A percentile compares a stretch with the other conserved stretches of the same genome.
Conservation (phyloP, 2,888 invertebrate genomes). For the Ecliptopera silaceata region DNA sequence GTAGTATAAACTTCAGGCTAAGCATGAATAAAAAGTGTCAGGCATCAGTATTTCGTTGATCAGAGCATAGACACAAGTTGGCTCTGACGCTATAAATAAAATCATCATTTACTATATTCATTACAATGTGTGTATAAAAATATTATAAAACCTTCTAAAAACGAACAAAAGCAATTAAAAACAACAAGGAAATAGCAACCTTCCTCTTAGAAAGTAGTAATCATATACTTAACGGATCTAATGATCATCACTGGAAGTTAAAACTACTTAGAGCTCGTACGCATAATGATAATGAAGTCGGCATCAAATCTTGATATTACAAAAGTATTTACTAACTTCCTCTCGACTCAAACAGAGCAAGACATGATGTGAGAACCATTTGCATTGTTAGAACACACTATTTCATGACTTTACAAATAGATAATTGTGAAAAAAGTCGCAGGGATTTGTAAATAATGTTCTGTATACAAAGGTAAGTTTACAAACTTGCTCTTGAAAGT, state of each 20-base stretch:
- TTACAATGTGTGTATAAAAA: too few species aligned
- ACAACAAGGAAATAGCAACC: background rate
- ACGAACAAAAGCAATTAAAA: too few species aligned
- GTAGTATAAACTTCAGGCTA: too few species aligned
- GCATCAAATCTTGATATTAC: slow-evolving; percentile 19
- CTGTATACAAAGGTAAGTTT: background rate
- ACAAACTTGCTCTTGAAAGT: background rate
- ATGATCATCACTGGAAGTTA: background rate
- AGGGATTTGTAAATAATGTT: background rate
- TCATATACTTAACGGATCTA: background rate
- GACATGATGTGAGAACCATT: slow-evolving; percentile 25
- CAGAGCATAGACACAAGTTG: too few species aligned
- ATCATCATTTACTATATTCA: too few species aligned
- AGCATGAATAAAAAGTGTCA: too few species aligned
- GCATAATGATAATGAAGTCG: slow-evolving; percentile 33
- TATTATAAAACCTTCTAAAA: too few species aligned
- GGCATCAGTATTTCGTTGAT: too few species aligned
- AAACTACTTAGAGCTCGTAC: background rate
- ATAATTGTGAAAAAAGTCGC: slow-evolving; percentile 1
- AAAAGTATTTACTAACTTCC: slow-evolving; percentile 25
- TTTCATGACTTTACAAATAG: slow-evolving; percentile 15
- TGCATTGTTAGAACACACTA: slow-evolving; percentile 21
- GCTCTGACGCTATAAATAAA: too few species aligned
- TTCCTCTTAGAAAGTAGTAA: background rate
- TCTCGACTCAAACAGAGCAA: slow-evolving; percentile 29